These are phyloP conservation scores for Mormyrops attenuatus DNA, from an alignment of 2,797 vertebrate species.

Conservation along the genomic window DNA sequence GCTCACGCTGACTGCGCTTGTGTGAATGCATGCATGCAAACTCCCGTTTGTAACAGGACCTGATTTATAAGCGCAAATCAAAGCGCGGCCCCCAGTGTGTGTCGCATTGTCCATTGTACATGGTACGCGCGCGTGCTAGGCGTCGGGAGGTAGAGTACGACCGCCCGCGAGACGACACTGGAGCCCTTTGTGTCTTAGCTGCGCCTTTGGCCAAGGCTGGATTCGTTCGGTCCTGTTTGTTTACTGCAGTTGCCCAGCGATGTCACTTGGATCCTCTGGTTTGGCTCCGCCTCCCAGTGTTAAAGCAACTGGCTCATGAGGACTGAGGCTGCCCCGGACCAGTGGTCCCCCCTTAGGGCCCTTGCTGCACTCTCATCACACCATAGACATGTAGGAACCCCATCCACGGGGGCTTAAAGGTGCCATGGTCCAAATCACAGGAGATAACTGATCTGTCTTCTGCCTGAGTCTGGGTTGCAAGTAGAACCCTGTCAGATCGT, in stretches of 20 bases:
- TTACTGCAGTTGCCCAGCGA: slow-evolving; percentile 40
- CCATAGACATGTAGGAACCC: neutral
- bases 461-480: neutral
- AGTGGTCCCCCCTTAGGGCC: neutral
- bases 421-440: neutral
- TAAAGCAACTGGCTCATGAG: neutral
- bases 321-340: neutral
- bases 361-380: neutral
- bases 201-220: slow-evolving; percentile 32
- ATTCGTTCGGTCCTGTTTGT: slow-evolving; percentile 36
- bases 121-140: neutral
- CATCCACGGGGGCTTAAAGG: neutral
- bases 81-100: neutral
- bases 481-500: neutral
- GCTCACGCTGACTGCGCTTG: neutral
- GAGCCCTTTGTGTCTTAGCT: slow-evolving; percentile 39
- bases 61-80: neutral
- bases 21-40: neutral
- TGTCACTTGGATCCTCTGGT: slow-evolving; percentile 28
- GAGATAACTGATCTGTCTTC: neutral
- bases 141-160: slow-evolving; percentile 19
- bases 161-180: slow-evolving; percentile 21
- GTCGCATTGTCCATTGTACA: slow-evolving; percentile 19
- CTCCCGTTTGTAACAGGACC: neutral
- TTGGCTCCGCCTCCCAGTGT: neutral